Conservation (phyloP, 2,888 invertebrate species). For the Ashinkailepas kermadecensis region DNA sequence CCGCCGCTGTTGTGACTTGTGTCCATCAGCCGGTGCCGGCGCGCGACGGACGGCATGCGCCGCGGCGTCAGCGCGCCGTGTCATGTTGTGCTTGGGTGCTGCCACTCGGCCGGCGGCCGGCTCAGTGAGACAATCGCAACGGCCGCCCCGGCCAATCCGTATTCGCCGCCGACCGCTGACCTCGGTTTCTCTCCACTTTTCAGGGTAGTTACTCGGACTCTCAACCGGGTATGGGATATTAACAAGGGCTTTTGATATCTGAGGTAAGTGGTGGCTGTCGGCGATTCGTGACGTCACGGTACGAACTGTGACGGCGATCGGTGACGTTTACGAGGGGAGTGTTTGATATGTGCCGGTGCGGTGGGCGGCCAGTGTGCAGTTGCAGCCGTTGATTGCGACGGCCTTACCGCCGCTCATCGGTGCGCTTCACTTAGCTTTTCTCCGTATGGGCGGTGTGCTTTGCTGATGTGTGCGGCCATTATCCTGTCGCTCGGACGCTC, state of each 20-base stretch:
- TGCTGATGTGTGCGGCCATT: neutral
- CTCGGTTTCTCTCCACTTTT: neutral
- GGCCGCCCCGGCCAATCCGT: no score
- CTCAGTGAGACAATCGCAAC: no score
- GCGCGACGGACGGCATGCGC: no score
- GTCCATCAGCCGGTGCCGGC: no score
- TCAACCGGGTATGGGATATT: slow-evolving; percentile 15
- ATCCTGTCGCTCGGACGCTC: neutral
- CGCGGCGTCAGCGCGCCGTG: no score
- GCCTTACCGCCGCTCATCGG: neutral
- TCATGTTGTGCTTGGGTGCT: no score
- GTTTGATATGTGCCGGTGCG: neutral
- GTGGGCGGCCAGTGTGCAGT: neutral
- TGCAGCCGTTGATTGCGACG: neutral
- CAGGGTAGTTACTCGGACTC: slow-evolving; percentile 17
- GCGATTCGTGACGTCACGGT: neutral
- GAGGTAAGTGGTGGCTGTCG: neutral
- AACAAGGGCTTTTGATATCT: slow-evolving; percentile 17
- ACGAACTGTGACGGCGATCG: neutral
- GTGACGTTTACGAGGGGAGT: no score
- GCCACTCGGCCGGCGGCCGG: no score
- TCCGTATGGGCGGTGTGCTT: neutral
- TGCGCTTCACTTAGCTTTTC: neutral
- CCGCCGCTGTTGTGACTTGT: no score
- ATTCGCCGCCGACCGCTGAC: neutral